Conservation (phyloP, 2,797 vertebrate species). For the Rhodeus uyekii region DNA sequence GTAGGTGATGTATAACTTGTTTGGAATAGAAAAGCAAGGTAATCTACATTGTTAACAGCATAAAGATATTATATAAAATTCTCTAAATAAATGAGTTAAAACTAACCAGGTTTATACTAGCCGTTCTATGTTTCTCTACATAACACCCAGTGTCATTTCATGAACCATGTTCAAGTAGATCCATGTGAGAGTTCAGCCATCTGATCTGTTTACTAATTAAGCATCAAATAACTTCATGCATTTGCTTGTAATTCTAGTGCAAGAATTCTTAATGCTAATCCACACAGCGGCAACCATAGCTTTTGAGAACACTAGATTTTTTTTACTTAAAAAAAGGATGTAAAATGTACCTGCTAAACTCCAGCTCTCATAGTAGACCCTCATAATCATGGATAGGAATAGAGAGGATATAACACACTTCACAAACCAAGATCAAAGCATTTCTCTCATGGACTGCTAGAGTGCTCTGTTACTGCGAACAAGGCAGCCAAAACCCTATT, state of each 20-base stretch:
- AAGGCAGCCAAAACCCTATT: conserved; percentile 37
- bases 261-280: conserved; percentile 31
- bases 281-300: conserved; percentile 4
- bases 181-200: conserved; percentile 58
- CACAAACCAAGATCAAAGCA: neutral
- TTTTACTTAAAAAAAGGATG: neutral
- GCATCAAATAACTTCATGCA: neutral
- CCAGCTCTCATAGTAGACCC: conserved; percentile 43
- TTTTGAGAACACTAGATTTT: neutral
- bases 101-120: neutral
- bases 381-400: conserved; percentile 18
- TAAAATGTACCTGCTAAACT: conserved; percentile 48
- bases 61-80: no score
- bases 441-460: conserved; percentile 4
- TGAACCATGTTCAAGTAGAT: conserved; percentile 69
- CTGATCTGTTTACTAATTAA: conserved; percentile 13
- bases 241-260: conserved; percentile 1
- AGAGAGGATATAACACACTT: conserved; percentile 3
- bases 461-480: conserved; percentile 39
- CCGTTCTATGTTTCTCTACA: neutral
- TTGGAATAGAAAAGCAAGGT: neutral
- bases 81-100: neutral
- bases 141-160: conserved; percentile 61
- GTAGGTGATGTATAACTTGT: neutral
- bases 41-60: no score